A percentile compares a stretch with the other conserved stretches of the same genome.
Evolutionary conservation across 1,140 invertebrate species (phyloP).

Genomic region (Heliconius hewitsoni): DNA sequence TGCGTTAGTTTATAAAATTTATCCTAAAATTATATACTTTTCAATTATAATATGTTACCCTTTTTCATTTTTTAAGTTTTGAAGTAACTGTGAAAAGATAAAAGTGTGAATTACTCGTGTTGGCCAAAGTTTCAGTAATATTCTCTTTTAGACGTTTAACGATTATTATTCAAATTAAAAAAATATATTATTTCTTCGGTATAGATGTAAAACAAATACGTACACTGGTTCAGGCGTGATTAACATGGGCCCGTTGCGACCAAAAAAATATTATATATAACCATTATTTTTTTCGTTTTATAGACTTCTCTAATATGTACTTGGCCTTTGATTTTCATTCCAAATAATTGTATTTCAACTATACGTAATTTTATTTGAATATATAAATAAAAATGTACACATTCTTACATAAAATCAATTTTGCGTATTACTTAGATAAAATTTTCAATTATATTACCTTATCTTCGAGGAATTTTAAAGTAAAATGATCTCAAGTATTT

Average conservation of each 20-base stretch:
- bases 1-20: neutral
- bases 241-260: constrained; percentile 50
- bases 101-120: constrained; percentile 61
- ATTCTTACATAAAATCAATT: neutral
- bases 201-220: constrained; percentile 39
- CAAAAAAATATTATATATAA: constrained; percentile 36
- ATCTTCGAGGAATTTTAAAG: neutral
- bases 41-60: neutral
- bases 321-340: neutral
- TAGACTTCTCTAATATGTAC: constrained; percentile 17
- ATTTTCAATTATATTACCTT: neutral
- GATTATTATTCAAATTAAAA: constrained; percentile 73
- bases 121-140: constrained; percentile 74
- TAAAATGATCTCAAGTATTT: constrained; percentile 1
- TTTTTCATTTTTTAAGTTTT: neutral
- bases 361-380: constrained; percentile 22
- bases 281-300: constrained; percentile 12
- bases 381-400: neutral
- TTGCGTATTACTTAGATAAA: constrained; percentile 7
- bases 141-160: constrained; percentile 61
- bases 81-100: constrained; percentile 23
- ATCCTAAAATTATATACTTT: neutral
- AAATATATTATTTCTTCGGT: constrained; percentile 37
- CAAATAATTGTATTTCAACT: constrained; percentile 4
- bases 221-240: constrained; percentile 40